These are phyloP conservation scores for Petrocephalus zakoni DNA, from an alignment of 2,113 vertebrate genomes.

Conservation along the genomic window DNA sequence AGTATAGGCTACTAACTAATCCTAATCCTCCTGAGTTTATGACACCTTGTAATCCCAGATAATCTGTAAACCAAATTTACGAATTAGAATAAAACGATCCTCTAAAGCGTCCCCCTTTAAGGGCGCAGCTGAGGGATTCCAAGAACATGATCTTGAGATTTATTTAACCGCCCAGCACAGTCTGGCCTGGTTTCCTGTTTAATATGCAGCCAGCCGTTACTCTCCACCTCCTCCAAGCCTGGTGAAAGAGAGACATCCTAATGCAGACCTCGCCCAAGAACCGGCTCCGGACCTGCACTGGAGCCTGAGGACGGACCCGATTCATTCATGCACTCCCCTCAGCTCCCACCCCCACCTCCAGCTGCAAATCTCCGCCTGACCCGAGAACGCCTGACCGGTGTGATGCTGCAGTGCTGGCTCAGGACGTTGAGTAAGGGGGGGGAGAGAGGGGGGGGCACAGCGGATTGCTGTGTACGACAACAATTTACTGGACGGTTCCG, in stretches of 20 bases:
- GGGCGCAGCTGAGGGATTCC: neutral
- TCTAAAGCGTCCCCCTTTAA: neutral
- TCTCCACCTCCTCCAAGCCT: neutral
- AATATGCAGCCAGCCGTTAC: neutral
- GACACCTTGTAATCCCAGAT: neutral
- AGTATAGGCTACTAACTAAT: neutral
- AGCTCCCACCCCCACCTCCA: neutral
- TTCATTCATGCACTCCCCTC: neutral
- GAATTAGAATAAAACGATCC: neutral
- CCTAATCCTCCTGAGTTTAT: neutral
- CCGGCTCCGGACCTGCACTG: neutral
- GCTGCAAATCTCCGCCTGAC: neutral
- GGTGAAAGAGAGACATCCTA: neutral
- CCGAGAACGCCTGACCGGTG: neutral
- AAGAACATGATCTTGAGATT: neutral
- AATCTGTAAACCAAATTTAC: neutral
- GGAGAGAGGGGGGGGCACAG: neutral
- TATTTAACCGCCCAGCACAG: neutral
- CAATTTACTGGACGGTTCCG: neutral
- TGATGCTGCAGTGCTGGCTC: conserved; percentile 1
- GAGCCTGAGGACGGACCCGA: neutral
- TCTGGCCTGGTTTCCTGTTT: neutral
- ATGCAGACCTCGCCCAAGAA: neutral
- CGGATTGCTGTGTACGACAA: neutral
- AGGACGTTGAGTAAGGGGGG: neutral